Base-by-base conservation (phyloP, 2,888 invertebrate genomes). In the Cheilosia grossa region DNA sequence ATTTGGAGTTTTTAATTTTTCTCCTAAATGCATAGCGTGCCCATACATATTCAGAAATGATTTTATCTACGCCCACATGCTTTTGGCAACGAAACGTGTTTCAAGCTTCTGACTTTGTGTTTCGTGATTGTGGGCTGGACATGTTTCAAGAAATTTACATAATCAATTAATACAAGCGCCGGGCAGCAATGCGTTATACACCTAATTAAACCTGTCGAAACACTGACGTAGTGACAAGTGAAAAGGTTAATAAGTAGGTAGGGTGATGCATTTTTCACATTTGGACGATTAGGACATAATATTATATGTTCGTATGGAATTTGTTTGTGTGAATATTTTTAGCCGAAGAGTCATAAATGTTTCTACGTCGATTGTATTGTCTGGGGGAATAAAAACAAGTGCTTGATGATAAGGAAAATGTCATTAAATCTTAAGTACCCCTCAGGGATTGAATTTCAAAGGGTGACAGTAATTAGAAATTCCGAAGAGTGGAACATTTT, bases 121-220 rank as follows among this genome's bases (percentile, higher is more conserved):
- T 13, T 13, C 37, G 53, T 19, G 44, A 17, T 47, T 47, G 44
- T 47, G 53, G 24, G 53, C 21, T n/a, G 27, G 17, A n/a, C 44
- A 47, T 47, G 44, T 53, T 21, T 53, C 21, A 17, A 47, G 7
- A 47, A 53, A 53, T 53, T 53, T 53, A 27, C 53, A 53, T 53
- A 53, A 27, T 24, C 53, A 27, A 27, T 24, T 53, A 27, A 53
- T 53, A 53, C 21, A 53, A 21, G 53, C 53, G 53, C 53, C 53
- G 19, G 53, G 15, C 10, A 27, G 53, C 53, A 21, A 53, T 27
- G 53, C 19, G 27, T 53, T 47, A 47, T 53, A 53, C 24, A 53
- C 53, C 53, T 53, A 53, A 53, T 53, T 53, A 53, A 53, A 53
- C 21, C 53, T 53, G 53, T 53, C 53, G 27, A 53, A 27, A 27